Conservation (phyloP, 2,797 vertebrate species). For the Pantherophis vulpinus region DNA sequence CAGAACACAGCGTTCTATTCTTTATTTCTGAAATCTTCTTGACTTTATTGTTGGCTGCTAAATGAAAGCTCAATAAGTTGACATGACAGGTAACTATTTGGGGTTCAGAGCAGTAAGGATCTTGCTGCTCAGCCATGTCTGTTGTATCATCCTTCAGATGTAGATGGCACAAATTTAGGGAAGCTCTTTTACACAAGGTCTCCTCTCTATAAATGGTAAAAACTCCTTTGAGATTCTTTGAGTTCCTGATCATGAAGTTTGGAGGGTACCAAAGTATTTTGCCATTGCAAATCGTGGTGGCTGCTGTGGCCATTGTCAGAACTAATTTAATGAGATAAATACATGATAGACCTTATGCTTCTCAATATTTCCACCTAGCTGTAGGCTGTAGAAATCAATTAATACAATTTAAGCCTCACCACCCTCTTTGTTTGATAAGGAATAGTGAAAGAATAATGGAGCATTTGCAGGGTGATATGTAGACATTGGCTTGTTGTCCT, state of each 20-base stretch:
- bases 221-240: not conserved
- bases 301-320: not conserved
- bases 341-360: not conserved
- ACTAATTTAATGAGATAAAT: not conserved
- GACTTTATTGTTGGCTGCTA: not conserved
- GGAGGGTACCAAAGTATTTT: not conserved
- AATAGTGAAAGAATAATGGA: conserved; percentile 8
- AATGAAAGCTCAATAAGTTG: not conserved
- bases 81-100: not conserved
- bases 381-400: not conserved
- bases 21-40: not conserved
- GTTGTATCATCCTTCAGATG: not conserved
- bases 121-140: not conserved
- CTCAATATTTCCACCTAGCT: not conserved
- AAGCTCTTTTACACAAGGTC: not conserved
- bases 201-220: not conserved
- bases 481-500: not conserved
- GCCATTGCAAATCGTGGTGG: not conserved
- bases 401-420: not conserved
- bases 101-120: not conserved
- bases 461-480: not conserved
- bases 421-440: not conserved
- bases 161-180: not conserved
- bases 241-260: not conserved
- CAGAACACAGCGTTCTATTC: not conserved